phyloP scores from a whole-genome alignment of 2,797 vertebrate genomes.

The Scolopax bukidnonensis region DNA sequence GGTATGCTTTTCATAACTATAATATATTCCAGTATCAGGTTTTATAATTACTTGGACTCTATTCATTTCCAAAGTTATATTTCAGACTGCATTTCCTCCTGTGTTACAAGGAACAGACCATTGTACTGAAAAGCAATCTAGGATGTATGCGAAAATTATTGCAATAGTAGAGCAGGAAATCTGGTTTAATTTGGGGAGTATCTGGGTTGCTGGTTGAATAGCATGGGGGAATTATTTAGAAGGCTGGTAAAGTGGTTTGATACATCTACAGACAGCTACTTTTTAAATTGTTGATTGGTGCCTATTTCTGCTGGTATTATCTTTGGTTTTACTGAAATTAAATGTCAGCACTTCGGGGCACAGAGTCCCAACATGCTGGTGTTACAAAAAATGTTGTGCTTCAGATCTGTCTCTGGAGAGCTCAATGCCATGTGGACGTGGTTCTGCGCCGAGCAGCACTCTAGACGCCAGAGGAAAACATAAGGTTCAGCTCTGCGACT shows the following conservation, averaged over 20 bases:
- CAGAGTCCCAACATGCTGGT: too few species aligned
- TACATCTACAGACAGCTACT: not conserved
- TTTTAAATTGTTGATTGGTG: not conserved
- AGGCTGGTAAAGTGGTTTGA: not conserved
- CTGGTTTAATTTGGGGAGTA: not conserved
- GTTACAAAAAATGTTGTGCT: not conserved
- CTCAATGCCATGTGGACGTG: fast-evolving
- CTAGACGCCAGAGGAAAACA: not conserved
- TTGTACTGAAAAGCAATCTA: constrained; percentile 3
- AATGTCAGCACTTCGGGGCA: not conserved
- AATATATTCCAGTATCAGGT: constrained; percentile 22
- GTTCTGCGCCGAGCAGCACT: not conserved
- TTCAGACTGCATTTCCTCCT: constrained; percentile 17
- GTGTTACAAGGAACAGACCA: not conserved
- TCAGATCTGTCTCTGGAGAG: not conserved
- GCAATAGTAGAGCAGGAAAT: not conserved
- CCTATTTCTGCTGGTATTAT: not conserved
- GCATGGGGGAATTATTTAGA: not conserved
- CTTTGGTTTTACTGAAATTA: not conserved
- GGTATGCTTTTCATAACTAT: not conserved
- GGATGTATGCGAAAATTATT: not conserved
- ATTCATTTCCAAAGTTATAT: constrained; percentile 38
- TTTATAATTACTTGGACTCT: constrained; percentile 39
- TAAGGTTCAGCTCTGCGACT: not conserved
- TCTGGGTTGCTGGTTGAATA: not conserved